Evolutionary conservation across 2,888 invertebrate genomes (phyloP), one percentile per base, ranked within the genome.

Genomic region (Nasonovia ribisnigri): DNA sequence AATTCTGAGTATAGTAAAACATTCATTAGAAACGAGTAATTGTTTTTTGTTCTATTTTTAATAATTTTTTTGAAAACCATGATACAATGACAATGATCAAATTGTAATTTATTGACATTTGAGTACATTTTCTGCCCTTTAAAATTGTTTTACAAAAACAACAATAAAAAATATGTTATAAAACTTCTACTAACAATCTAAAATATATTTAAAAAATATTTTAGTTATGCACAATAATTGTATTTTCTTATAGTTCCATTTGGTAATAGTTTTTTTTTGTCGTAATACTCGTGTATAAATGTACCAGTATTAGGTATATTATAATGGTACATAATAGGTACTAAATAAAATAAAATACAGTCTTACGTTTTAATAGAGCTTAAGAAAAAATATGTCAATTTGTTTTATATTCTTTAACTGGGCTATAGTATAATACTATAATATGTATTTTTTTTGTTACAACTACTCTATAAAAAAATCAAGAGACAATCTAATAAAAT

Each of bases 401-500:
- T 77, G 43, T 46, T 86, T 46, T 86, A 29, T 46, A 20, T 84
- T 48, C 29, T 46, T 26, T 46, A n/a, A 48, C 29, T 86, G 11
- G 48, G 46, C 11, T 46, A 29, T 29, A 43, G 29, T 86, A 86
- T 86, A 36, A 46, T 29, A 46, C 29, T 46, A 86, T 86, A 36
- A 77, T 36, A 77, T 77, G 77, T 20, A 77, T 86, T 84, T 29
- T 42, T 46, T 46, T 86, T 48, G 16, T 86, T 86, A 46, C 29
- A 46, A 57, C 29, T 29, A n/a, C 26, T 36, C 29, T 26, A 51
- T 42, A 54, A 84, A 43, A 84, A 84, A 91, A 84, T 51, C 51
- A 51, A 84, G 84, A 26, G 26, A 26, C 51, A 42, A 84, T 91
- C 77, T 84, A 91, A 91, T 91, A 84, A 84, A 84, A 51, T 51